phyloP scores from a whole-genome alignment of 1,140 invertebrate species.

The Samia ricini region DNA sequence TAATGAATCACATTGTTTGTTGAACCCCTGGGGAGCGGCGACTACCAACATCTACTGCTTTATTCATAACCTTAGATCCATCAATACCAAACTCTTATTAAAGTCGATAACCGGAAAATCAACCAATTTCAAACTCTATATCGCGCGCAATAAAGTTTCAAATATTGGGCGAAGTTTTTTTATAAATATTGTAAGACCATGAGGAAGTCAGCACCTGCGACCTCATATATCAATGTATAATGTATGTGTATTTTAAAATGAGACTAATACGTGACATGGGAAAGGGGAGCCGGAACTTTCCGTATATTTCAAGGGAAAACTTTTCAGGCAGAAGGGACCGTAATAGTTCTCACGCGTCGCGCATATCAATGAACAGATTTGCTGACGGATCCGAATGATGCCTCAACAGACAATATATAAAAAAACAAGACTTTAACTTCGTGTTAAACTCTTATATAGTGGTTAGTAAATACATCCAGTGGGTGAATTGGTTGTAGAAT shows the following conservation, averaged over 20 bases:
- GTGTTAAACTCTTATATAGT: background rate
- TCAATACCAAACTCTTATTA: background rate
- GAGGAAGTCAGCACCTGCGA: background rate
- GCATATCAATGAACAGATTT: background rate
- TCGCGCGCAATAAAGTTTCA: background rate
- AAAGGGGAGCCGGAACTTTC: background rate
- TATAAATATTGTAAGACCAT: conserved; percentile 1
- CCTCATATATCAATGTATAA: background rate
- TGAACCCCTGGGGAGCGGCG: background rate
- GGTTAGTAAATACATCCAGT: background rate
- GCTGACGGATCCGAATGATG: background rate
- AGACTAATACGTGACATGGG: background rate
- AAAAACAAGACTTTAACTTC: background rate
- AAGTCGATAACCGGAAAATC: background rate
- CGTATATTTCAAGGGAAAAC: background rate
- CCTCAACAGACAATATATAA: background rate
- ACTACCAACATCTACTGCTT: background rate
- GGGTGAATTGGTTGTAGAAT: background rate
- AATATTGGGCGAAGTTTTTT: background rate
- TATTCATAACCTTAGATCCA: background rate
- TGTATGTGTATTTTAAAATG: background rate
- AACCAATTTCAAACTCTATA: background rate
- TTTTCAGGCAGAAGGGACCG: background rate
- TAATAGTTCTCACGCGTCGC: background rate
- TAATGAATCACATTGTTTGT: background rate